Evolutionary conservation across 2,113 vertebrate genomes (phyloP).

Genomic region (Erinaceus europaeus): DNA sequence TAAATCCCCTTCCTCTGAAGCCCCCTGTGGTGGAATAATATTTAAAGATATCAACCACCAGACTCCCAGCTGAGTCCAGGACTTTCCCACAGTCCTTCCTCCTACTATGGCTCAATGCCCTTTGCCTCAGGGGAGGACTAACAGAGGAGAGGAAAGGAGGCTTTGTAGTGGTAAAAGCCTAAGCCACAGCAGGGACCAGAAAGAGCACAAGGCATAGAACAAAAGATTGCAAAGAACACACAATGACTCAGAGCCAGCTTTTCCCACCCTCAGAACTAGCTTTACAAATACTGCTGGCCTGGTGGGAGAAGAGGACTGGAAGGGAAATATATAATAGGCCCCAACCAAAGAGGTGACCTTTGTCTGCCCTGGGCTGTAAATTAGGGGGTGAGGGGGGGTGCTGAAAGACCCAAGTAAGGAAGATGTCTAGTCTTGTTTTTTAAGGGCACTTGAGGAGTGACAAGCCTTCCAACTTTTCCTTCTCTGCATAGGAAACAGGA

Average conservation of each 20-base stretch:
- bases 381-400: no score
- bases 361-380: no score
- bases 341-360: not conserved
- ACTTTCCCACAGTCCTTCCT: not conserved
- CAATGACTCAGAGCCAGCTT: not conserved
- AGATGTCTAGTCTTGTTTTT: not conserved
- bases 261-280: not conserved
- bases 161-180: not conserved
- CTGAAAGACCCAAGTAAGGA: not conserved
- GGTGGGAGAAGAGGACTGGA: not conserved
- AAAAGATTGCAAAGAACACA: not conserved
- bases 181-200: not conserved
- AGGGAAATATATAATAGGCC: not conserved
- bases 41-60: conserved; percentile 18
- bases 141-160: not conserved
- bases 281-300: not conserved
- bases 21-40: not conserved
- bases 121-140: not conserved
- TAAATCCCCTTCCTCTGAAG: not conserved
- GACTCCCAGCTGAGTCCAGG: not conserved
- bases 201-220: not conserved
- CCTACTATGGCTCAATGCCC: not conserved
- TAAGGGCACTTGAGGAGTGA: not conserved
- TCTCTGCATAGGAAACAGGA: not conserved
- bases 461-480: not conserved